Base-by-base conservation (phyloP, 2,888 invertebrate species). In the Nemurella pictetii region DNA sequence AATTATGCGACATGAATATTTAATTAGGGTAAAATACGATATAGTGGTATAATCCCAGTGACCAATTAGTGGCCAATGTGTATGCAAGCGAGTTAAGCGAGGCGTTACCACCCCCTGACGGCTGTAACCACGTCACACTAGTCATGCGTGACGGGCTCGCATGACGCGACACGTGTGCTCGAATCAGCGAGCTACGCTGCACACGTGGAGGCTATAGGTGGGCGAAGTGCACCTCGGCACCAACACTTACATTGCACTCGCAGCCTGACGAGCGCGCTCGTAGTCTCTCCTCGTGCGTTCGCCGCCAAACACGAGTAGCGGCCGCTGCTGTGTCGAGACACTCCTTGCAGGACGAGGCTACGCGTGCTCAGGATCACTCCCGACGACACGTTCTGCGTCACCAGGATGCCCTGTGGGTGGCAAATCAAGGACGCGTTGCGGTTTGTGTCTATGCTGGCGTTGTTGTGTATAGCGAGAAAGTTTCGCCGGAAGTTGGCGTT, bases 281-380 rank as follows among this genome's bases (percentile, higher is more conserved):
- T 93, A 4, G 96, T 96, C 90, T 96, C 96, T 20, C 97, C 97
- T 83, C 95, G 93, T 85, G 95, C 94, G 90, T 97, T 97, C 87
- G 94, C 94, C 28, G 96, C 97, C 85, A 95, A 91, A 89, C 97
- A 97, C 86, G 96, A 95, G 91, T 97, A 97, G 88, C 94, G 94
- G 4, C 97, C 97, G 86, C 95, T 95, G 88, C 96, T 95, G 89
- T 95, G 94, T 85, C 96, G 93, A 36, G 94, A 95, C 88, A 97
- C 96, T 88, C 94, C 94, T 91, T 97, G 97, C 84, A 97, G 93
- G 84, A 97, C 97, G 88, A 97, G 92, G 85, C 96, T 96, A 90
- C 96, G 95, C 86, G 96, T 96, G 90, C 96, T 97, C 89, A 97
- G 95, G 88, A 97, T 96, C 87, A 97, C 93, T 85, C 97, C 96